These are phyloP conservation scores for Nipponacmea schrenckii DNA, from an alignment of 2,888 invertebrate species.

Conservation along the genomic window DNA sequence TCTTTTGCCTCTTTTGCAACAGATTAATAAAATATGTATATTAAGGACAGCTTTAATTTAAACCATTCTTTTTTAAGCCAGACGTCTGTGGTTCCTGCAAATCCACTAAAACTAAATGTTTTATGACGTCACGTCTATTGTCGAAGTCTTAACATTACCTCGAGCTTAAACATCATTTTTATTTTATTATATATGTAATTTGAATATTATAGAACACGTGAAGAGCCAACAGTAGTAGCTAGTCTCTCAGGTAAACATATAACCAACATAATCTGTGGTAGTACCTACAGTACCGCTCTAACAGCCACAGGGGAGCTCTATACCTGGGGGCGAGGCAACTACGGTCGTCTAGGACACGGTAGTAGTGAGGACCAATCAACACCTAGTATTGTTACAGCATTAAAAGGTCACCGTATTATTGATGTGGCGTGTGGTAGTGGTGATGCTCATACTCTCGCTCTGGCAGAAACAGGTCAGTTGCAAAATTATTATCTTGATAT, in stretches of 20 bases:
- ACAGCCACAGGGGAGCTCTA: slow-evolving; percentile 89
- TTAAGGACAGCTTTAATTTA: no score
- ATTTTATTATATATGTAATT: no score
- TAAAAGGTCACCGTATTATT: slow-evolving; percentile 65
- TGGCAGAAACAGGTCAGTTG: slow-evolving; percentile 89
- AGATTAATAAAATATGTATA: no score
- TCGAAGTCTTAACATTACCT: no score
- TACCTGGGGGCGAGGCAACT: slow-evolving; percentile 96
- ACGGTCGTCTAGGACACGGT: slow-evolving; percentile 92
- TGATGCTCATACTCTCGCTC: slow-evolving; percentile 94
- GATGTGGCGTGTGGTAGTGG: slow-evolving; percentile 88
- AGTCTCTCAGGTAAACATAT: slow-evolving; percentile 82
- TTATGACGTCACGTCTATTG: no score
- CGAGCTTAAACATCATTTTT: no score
- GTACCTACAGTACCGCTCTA: slow-evolving; percentile 92
- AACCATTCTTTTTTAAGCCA: no score
- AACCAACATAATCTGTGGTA: slow-evolving; percentile 89
- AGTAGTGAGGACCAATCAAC: slow-evolving; percentile 93
- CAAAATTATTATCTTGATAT: no score
- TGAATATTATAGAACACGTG: slow-evolving; percentile 71
- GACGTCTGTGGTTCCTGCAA: no score
- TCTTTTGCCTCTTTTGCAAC: no score
- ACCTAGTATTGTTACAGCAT: slow-evolving; percentile 79
- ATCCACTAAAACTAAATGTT: no score
- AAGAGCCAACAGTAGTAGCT: slow-evolving; percentile 88